phyloP scores from a whole-genome alignment of 2,888 invertebrate genomes.

The Cylloceria caligata region DNA sequence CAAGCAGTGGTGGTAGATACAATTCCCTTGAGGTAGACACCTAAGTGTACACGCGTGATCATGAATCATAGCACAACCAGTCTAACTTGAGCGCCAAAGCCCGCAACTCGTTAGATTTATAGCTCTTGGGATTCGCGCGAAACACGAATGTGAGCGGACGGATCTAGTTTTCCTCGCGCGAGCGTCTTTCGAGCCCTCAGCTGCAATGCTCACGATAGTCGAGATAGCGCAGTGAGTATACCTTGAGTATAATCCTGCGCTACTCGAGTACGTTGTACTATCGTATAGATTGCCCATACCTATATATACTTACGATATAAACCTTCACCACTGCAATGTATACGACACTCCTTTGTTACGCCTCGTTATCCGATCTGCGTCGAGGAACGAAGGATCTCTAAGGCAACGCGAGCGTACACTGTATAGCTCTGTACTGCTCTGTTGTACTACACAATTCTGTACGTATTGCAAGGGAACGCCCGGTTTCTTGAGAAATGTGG shows the following conservation, averaged over 20 bases:
- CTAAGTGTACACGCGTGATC: conserved; percentile 73
- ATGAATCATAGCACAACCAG: conserved; percentile 79
- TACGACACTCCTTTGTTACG: conserved; percentile 80
- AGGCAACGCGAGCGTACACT: conserved; percentile 62
- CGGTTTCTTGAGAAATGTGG: conserved; percentile 56
- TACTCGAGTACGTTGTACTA: conserved; percentile 66
- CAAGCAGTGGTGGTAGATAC: conserved; percentile 33
- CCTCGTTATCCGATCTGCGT: conserved; percentile 79
- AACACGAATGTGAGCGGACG: conserved; percentile 62
- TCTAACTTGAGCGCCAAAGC: conserved; percentile 66
- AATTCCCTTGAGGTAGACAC: conserved; percentile 49
- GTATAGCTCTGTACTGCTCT: conserved; percentile 2
- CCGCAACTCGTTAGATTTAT: conserved; percentile 80
- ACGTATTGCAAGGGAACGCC: conserved; percentile 43
- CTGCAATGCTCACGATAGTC: conserved; percentile 64
- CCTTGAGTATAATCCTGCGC: conserved; percentile 59
- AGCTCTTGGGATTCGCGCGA: conserved; percentile 74
- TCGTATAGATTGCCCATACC: conserved; percentile 44
- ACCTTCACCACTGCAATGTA: conserved; percentile 64
- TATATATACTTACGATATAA: conserved; percentile 55
- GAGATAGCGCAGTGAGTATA: conserved; percentile 59
- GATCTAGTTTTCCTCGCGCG: conserved; percentile 78
- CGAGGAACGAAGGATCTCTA: conserved; percentile 75
- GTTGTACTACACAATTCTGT: conserved; percentile 23
- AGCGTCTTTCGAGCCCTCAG: conserved; percentile 60